A percentile compares a stretch with the other conserved stretches of the same genome.
These are phyloP conservation scores for Sebastolobus altivelis DNA, from an alignment of 2,797 vertebrate species.

Conservation along the genomic window DNA sequence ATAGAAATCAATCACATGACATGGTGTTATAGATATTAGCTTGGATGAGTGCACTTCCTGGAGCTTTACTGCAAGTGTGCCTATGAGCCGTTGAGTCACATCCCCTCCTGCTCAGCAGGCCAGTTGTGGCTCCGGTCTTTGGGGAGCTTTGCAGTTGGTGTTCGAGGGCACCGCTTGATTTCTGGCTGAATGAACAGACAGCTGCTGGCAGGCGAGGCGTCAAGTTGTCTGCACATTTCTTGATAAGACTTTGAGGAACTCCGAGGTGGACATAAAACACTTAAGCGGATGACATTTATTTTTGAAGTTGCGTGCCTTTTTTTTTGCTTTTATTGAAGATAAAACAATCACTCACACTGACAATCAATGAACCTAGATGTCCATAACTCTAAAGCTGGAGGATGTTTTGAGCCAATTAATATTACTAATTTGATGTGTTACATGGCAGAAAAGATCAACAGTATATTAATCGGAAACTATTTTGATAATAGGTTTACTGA, in stretches of 20 bases:
- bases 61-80: constrained; percentile 59
- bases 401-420: not conserved
- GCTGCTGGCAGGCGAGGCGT: constrained; percentile 77
- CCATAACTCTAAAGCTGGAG: not conserved
- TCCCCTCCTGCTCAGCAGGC: constrained; percentile 66
- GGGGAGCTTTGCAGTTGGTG: constrained; percentile 82
- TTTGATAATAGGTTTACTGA: not conserved
- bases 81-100: constrained; percentile 71
- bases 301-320: not conserved
- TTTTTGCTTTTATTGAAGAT: not conserved
- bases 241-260: constrained; percentile 60
- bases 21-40: constrained; percentile 58
- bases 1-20: constrained; percentile 54
- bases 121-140: constrained; percentile 77
- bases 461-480: not conserved
- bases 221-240: constrained; percentile 73
- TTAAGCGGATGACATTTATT: constrained; percentile 1
- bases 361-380: not conserved
- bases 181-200: constrained; percentile 80
- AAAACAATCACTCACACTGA: not conserved
- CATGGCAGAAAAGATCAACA: not conserved
- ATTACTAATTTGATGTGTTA: not conserved
- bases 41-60: constrained; percentile 70
- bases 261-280: constrained; percentile 22
- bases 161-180: constrained; percentile 76